These are phyloP conservation scores for Agonum fuliginosum DNA, from an alignment of 2,888 invertebrate species.

Conservation along the genomic window DNA sequence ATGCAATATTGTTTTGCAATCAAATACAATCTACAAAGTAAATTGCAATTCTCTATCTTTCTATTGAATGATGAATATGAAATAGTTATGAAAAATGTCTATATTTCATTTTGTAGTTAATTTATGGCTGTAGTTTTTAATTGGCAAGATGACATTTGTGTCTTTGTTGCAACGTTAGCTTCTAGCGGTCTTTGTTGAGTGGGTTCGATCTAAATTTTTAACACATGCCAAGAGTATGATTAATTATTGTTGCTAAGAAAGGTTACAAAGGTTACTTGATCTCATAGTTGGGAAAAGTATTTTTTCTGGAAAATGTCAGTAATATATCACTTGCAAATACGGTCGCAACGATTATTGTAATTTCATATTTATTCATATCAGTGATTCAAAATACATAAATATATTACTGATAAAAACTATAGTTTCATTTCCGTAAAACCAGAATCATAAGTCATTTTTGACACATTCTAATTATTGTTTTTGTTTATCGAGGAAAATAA, in stretches of 20 bases:
- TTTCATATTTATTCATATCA: not conserved
- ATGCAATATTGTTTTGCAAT: not conserved
- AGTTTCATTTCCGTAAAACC: slow-evolving; percentile 12
- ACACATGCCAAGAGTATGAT: slow-evolving; percentile 42
- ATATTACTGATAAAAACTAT: not conserved
- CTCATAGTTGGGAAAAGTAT: slow-evolving; percentile 22
- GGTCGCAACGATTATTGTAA: not conserved
- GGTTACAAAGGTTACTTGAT: slow-evolving; percentile 30
- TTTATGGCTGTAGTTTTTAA: slow-evolving; percentile 39
- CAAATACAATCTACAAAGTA: not conserved
- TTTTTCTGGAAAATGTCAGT: slow-evolving; percentile 43
- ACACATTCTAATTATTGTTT: slow-evolving; percentile 36
- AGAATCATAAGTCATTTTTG: slow-evolving; percentile 17
- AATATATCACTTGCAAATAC: slow-evolving; percentile 16
- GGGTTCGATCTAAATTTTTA: slow-evolving; percentile 36
- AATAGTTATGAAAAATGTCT: slow-evolving; percentile 3
- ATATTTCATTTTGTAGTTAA: slow-evolving; percentile 14
- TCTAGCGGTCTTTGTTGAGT: slow-evolving; percentile 32
- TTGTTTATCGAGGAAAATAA: not conserved
- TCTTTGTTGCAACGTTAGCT: slow-evolving; percentile 26
- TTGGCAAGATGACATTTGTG: slow-evolving; percentile 29
- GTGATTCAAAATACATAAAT: not conserved
- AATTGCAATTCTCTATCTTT: not conserved
- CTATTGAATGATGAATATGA: slow-evolving; percentile 22
- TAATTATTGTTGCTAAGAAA: slow-evolving; percentile 21